A percentile compares a stretch with the other conserved stretches of the same genome.
Evolutionary conservation across 2,113 vertebrate species (phyloP).

Genomic region (Daboia siamensis): DNA sequence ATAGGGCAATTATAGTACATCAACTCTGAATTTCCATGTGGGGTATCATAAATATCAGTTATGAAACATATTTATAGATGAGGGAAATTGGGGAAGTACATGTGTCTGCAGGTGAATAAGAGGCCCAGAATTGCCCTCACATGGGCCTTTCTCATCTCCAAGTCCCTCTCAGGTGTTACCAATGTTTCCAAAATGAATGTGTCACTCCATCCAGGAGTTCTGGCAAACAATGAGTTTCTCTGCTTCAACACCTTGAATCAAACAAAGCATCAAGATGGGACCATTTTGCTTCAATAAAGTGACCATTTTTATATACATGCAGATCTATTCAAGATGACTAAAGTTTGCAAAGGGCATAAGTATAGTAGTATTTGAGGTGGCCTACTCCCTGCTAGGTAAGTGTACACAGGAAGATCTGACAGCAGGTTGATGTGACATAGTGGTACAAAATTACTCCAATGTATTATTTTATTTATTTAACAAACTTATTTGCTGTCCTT

Average conservation of each 20-base stretch:
- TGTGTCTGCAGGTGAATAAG: neutral
- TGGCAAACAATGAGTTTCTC: neutral
- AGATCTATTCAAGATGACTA: neutral
- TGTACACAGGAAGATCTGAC: neutral
- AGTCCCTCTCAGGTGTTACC: neutral
- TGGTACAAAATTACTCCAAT: neutral
- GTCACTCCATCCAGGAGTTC: neutral
- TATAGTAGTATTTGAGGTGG: neutral
- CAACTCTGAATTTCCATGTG: neutral
- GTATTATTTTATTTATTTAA: neutral
- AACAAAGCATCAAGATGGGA: neutral
- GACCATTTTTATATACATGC: neutral
- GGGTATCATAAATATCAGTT: neutral
- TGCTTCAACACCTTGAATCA: neutral
- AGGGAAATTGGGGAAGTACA: neutral
- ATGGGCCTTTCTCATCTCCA: neutral
- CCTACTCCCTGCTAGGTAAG: neutral
- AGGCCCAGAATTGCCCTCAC: neutral
- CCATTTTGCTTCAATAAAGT: neutral
- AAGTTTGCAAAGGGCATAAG: neutral
- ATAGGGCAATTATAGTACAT: neutral
- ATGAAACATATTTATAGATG: neutral
- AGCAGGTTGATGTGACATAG: neutral
- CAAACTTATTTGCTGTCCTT: too few relatives aligned
- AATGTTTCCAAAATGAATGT: neutral